Percentiles rank a stretch among this genome's conserved stretches.
phyloP scores from a whole-genome alignment of 2,888 invertebrate genomes.

The Drosophila peninsularis region DNA sequence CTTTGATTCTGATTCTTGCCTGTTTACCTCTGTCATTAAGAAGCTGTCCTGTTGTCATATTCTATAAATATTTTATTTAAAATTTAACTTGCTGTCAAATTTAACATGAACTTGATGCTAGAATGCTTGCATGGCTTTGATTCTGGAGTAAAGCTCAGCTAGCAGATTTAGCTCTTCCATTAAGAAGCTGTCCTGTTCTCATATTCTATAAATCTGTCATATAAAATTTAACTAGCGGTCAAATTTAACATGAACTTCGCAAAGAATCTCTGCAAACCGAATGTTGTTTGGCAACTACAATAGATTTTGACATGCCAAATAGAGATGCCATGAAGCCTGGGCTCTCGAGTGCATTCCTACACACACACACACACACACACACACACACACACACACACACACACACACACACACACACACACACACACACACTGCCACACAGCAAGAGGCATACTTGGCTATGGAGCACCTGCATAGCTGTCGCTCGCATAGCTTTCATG shows the following conservation, averaged over 20 bases:
- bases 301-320: conserved; percentile 22
- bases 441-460: conserved; percentile 22
- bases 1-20: too few relatives aligned
- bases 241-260: background rate
- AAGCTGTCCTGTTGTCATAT: too few relatives aligned
- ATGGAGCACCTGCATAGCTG: conserved; percentile 20
- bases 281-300: conserved; percentile 8
- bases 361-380: conserved; percentile 3
- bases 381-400: background rate
- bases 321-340: conserved; percentile 15
- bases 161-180: background rate
- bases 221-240: background rate
- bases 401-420: conserved; percentile 2
- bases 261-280: background rate
- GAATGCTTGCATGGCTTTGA: background rate
- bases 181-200: background rate
- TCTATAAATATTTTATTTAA: too few relatives aligned
- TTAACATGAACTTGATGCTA: too few relatives aligned
- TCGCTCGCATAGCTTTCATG: conserved; percentile 38
- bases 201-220: too few relatives aligned
- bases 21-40: too few relatives aligned
- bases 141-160: background rate
- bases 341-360: conserved; percentile 3
- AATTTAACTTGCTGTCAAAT: too few relatives aligned
- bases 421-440: background rate